Percentiles rank a stretch among this genome's conserved stretches.
phyloP scores from a whole-genome alignment of 2,113 vertebrate genomes.

The Lasiurus cinereus region DNA sequence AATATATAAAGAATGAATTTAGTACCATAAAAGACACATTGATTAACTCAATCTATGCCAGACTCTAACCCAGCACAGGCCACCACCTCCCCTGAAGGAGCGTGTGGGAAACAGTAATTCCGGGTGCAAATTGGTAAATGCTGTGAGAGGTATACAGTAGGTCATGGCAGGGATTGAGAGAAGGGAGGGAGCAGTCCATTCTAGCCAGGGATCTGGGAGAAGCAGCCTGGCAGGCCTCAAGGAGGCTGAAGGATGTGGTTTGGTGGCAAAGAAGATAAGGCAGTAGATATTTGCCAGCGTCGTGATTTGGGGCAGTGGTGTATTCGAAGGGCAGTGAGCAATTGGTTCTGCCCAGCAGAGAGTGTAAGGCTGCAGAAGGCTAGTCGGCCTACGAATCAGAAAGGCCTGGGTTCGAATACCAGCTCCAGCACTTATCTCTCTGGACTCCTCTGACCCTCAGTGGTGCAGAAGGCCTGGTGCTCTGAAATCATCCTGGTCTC shows the following conservation, averaged over 20 bases:
- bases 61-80: not conserved
- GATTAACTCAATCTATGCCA: not conserved
- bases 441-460: not conserved
- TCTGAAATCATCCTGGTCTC: not conserved
- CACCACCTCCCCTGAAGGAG: not conserved
- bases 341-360: not conserved
- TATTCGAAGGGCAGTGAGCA: not conserved
- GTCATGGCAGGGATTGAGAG: not conserved
- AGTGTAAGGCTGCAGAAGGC: not conserved
- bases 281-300: not conserved
- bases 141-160: not conserved
- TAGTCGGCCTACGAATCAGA: not conserved
- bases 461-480: not conserved
- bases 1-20: constrained; percentile 40
- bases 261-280: not conserved
- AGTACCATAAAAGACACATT: not conserved
- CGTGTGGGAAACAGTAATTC: not conserved
- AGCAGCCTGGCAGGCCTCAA: not conserved
- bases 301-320: constrained; percentile 13
- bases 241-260: not conserved
- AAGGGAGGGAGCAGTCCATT: not conserved
- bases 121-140: not conserved
- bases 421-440: not conserved
- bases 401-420: not conserved
- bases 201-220: not conserved